These are phyloP conservation scores for Vanessa tameamea DNA, from an alignment of 1,140 invertebrate species.

Conservation along the genomic window DNA sequence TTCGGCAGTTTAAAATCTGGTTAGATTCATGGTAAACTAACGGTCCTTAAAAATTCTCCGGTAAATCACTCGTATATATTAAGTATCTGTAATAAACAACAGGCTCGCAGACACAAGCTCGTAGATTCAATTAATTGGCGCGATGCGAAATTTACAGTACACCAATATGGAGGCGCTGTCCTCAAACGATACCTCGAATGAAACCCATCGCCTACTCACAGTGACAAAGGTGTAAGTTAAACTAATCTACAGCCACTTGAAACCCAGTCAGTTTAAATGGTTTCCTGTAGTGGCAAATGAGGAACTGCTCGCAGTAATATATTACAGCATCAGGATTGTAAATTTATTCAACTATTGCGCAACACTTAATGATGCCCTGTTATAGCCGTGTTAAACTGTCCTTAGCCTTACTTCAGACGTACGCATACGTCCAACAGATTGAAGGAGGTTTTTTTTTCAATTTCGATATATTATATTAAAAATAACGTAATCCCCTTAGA, in stretches of 20 bases:
- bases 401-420: neutral
- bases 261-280: neutral
- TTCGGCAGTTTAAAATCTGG: no score
- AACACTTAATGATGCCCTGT: neutral
- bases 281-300: neutral
- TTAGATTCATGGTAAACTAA: neutral
- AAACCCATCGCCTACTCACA: conserved; percentile 4
- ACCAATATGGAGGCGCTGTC: conserved; percentile 16
- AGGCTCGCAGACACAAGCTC: neutral
- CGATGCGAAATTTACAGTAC: conserved; percentile 3
- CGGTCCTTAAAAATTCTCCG: neutral
- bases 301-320: neutral
- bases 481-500: no score
- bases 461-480: no score
- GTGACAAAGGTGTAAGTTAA: neutral
- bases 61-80: neutral
- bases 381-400: neutral
- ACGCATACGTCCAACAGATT: neutral
- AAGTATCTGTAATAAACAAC: neutral
- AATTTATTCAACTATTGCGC: neutral
- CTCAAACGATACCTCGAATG: conserved; percentile 11
- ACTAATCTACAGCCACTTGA: neutral
- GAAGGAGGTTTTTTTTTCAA: no score
- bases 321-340: neutral
- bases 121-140: conserved; percentile 23